Evolutionary conservation across 2,888 invertebrate species (phyloP), one percentile per base, ranked within the genome.

Genomic region (Acronicta leporina): DNA sequence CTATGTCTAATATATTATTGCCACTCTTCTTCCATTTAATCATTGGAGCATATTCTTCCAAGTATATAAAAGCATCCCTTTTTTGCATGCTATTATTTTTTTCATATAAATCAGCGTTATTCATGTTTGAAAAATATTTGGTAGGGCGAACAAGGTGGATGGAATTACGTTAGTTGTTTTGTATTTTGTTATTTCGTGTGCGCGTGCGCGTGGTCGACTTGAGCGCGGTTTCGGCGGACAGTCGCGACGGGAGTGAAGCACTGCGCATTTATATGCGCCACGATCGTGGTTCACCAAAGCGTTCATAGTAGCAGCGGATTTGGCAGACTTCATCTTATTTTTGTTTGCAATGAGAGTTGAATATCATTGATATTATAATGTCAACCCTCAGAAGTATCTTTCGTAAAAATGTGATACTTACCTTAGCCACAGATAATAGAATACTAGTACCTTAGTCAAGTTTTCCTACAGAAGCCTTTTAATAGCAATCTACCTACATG

Each of bases 101-200:
- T 44, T 96, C 95, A 85, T 98, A 98, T 14, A 97, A 84, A 67
- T 95, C 94, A 0, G 97, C 96, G 81, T 96, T 92, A 95, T 96
- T 96, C 84, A 89, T 90, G 63, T 20, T 80, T 54, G 35, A 10
- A n/a, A 51, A 43, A 60, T 66, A 55, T 49, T 49, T 14, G 10
- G 0, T 47, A 40, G 33, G 41, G 40, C 30, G 30, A 30, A 62
- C 52, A 40, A 9, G 45, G 41, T 40, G 0, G 15, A 40, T 49
- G 9, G n/a, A 33, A 27, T 42, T 55, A 66, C 46, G 57, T 58
- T 45, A 10, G n/a, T n/a, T 16, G 8, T 48, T 7, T 20, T 25
- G 11, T 33, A 20, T 55, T 46, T 54, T 14, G 42, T 61, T 57
- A 61, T 75, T 75, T 70, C 58, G 79, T 76, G 71, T 80, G 85